Percentiles rank a stretch among this genome's conserved stretches.
phyloP scores from a whole-genome alignment of 2,888 invertebrate genomes.

The Serripes groenlandicus region DNA sequence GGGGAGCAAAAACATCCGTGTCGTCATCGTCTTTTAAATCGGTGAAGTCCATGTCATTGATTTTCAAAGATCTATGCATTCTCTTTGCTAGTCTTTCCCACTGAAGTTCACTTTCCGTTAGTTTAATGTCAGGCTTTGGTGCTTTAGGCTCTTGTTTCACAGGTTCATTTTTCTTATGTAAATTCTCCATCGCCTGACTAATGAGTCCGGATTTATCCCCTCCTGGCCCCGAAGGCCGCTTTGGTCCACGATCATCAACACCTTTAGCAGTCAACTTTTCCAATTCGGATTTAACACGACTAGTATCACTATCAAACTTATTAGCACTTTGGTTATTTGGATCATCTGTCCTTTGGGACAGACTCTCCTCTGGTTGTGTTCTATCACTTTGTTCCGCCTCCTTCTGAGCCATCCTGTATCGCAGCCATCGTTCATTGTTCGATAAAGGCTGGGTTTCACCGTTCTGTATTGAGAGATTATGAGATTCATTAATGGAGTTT shows the following conservation, averaged over 20 bases:
- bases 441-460: conserved; percentile 62
- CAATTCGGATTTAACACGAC: conserved; percentile 67
- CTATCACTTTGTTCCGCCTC: conserved; percentile 5
- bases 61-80: conserved; percentile 89
- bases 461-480: conserved; percentile 36
- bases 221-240: conserved; percentile 59
- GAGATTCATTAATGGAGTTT: conserved; percentile 68
- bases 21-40: conserved; percentile 96
- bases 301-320: conserved; percentile 58
- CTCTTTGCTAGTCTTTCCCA: conserved; percentile 93
- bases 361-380: background rate
- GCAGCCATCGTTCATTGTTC: conserved; percentile 85
- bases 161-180: conserved; percentile 85
- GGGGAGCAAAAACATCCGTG: conserved; percentile 89
- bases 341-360: conserved; percentile 54
- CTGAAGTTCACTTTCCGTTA: conserved; percentile 96
- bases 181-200: conserved; percentile 96
- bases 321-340: conserved; percentile 51
- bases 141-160: conserved; percentile 83
- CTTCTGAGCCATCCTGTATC: conserved; percentile 83
- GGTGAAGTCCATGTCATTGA: conserved; percentile 98
- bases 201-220: conserved; percentile 94
- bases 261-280: conserved; percentile 63
- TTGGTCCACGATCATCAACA: conserved; percentile 60
- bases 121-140: conserved; percentile 88